phyloP scores from a whole-genome alignment of 2,113 vertebrate species.

The Amia ocellicauda region DNA sequence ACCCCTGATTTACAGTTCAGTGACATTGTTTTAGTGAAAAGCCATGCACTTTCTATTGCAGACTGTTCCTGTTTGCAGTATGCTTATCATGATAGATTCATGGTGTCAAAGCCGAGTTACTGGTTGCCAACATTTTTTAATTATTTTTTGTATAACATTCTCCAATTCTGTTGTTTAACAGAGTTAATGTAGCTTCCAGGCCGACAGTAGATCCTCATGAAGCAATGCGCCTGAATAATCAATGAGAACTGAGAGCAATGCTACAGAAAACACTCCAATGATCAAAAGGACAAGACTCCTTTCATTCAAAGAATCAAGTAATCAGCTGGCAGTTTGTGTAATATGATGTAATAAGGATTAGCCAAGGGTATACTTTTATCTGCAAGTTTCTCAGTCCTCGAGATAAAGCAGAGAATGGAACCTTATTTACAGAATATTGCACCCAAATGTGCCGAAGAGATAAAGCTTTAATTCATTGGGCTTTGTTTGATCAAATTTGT shows the following conservation, averaged over 20 bases:
- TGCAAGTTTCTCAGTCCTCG: too few relatives aligned
- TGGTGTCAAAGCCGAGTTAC: not conserved
- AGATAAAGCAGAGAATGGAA: too few relatives aligned
- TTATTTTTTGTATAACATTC: not conserved
- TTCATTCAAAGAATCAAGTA: not conserved
- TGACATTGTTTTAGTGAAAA: slow-evolving; percentile 22
- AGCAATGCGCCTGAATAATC: not conserved
- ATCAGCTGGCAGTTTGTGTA: not conserved
- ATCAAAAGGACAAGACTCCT: not conserved
- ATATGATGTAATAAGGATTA: not conserved
- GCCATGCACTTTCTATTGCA: slow-evolving; percentile 2
- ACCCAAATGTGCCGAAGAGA: too few relatives aligned
- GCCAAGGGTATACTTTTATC: not conserved
- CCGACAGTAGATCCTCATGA: not conserved
- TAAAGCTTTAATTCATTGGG: too few relatives aligned
- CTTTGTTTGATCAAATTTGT: too few relatives aligned
- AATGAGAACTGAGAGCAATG: not conserved
- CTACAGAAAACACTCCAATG: not conserved
- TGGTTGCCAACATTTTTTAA: not conserved
- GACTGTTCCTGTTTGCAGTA: not conserved
- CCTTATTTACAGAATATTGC: too few relatives aligned
- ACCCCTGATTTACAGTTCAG: slow-evolving; percentile 19
- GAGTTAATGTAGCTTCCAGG: not conserved
- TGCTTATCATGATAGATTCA: not conserved
- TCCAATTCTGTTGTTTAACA: not conserved